Conservation (phyloP, 37 sponge, comb jelly and placozoan species). For the Spongilla lacustris region DNA sequence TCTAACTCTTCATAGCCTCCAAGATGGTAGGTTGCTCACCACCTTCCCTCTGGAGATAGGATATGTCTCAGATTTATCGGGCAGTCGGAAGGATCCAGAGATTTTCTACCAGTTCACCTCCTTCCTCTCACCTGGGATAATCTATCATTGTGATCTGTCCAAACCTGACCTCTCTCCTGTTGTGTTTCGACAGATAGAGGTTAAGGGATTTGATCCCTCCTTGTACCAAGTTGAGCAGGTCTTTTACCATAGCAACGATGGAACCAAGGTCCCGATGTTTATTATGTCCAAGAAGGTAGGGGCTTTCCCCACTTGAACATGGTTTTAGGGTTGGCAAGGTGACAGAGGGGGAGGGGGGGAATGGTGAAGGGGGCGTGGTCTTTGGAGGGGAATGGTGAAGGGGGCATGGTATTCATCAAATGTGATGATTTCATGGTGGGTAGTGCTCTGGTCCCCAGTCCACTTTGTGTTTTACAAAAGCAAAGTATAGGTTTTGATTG, state of each 20-base stretch:
- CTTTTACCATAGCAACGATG: conserved; percentile 93
- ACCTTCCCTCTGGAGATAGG: conserved; percentile 80
- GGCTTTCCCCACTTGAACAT: background rate
- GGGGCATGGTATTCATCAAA: too few relatives aligned
- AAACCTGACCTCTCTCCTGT: conserved; percentile 28
- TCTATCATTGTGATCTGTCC: conserved; percentile 83
- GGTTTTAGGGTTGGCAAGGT: background rate
- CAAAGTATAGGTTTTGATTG: too few relatives aligned
- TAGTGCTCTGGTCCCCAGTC: background rate
- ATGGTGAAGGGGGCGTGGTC: too few relatives aligned
- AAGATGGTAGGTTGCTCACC: conserved; percentile 44
- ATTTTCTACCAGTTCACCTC: conserved; percentile 93
- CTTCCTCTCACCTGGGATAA: conserved; percentile 93
- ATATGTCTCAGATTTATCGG: conserved; percentile 61
- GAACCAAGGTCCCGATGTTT: conserved; percentile 94
- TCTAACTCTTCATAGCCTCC: conserved; percentile 22
- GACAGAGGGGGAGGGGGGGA: background rate
- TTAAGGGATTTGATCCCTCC: conserved; percentile 83
- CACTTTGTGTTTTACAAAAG: background rate
- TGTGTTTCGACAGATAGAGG: conserved; percentile 82
- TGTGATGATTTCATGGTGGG: too few relatives aligned
- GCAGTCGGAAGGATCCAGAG: conserved; percentile 63
- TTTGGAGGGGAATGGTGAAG: too few relatives aligned
- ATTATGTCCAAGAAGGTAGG: conserved; percentile 86
- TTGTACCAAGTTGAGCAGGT: conserved; percentile 82